Evolutionary conservation across 2,113 vertebrate genomes (phyloP).

Genomic region (Sebastes fasciatus): DNA sequence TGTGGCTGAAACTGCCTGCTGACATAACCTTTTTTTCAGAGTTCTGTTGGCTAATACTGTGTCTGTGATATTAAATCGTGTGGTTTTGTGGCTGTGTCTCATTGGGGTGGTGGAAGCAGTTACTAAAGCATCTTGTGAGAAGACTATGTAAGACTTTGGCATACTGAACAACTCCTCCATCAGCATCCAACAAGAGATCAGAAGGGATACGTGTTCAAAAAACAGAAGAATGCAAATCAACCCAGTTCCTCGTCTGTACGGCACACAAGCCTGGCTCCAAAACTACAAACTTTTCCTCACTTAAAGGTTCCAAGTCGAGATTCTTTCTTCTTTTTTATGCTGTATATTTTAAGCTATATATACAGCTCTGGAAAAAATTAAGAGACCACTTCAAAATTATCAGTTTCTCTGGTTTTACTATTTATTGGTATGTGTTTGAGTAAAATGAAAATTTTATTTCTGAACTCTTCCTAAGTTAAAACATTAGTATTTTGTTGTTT

Average conservation of each 20-base stretch:
- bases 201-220: not conserved
- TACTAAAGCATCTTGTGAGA: constrained; percentile 16
- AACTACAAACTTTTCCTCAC: not conserved
- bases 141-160: not conserved
- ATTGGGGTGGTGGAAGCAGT: not conserved
- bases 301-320: not conserved
- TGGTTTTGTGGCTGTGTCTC: constrained; percentile 8
- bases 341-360: no score
- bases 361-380: no score
- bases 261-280: not conserved
- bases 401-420: no score
- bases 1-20: constrained; percentile 15
- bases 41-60: not conserved
- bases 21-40: constrained; percentile 3
- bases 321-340: not conserved
- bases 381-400: no score
- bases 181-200: constrained; percentile 11
- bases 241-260: not conserved
- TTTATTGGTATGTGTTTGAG: no score
- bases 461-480: no score
- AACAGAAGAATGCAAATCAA: constrained; percentile 1
- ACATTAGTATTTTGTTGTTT: no score
- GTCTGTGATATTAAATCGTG: constrained; percentile 20
- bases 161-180: not conserved
- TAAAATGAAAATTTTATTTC: no score